Conservation (phyloP, 2,797 vertebrate species). For the Lates japonicus region DNA sequence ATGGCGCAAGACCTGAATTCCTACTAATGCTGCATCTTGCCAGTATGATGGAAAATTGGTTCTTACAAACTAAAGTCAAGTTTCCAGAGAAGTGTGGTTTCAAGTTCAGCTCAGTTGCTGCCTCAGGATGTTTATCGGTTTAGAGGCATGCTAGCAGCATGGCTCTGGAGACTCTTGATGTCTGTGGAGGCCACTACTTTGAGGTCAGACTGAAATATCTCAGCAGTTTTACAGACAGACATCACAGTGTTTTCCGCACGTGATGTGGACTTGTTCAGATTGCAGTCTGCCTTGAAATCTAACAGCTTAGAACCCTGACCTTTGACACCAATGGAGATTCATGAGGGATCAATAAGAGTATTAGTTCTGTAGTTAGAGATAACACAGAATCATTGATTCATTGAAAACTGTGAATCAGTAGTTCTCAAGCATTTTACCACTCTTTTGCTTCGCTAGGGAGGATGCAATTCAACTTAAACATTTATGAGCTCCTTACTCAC, state of each 20-base stretch:
- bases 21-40: slow-evolving; percentile 4
- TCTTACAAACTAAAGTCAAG: not conserved
- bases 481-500: not conserved
- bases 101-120: not conserved
- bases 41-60: not conserved
- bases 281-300: not conserved
- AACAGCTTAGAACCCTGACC: not conserved
- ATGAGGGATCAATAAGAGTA: slow-evolving; percentile 8
- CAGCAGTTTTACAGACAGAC: not conserved
- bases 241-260: not conserved
- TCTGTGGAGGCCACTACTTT: not conserved
- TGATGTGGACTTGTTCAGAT: not conserved
- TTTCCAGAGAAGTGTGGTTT: not conserved
- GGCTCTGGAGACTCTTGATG: no score
- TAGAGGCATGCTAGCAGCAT: not conserved
- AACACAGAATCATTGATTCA: not conserved
- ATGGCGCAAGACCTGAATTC: slow-evolving; percentile 5
- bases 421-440: not conserved
- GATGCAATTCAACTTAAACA: not conserved
- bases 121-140: not conserved
- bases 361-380: not conserved
- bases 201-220: not conserved
- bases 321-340: not conserved
- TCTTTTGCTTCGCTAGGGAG: no score
- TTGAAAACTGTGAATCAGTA: not conserved